Evolutionary conservation across 1,140 invertebrate genomes (phyloP).

Genomic region (Halyomorpha halys): DNA sequence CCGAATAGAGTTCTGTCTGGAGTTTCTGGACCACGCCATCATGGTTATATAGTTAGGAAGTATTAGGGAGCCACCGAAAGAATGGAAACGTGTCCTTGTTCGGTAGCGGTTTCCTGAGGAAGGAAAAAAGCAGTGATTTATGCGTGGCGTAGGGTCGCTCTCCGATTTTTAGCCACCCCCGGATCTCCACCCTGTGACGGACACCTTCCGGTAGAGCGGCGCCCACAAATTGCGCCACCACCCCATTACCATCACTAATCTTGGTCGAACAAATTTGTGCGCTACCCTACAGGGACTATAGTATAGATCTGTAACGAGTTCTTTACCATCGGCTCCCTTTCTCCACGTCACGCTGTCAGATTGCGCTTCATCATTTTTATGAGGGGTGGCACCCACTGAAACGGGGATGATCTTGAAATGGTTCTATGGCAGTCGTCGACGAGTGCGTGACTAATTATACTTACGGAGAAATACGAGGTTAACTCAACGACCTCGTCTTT

Average conservation of each 20-base stretch:
- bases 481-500: too few species aligned
- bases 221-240: slow-evolving; percentile 4
- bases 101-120: not conserved
- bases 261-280: not conserved
- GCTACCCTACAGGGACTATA: not conserved
- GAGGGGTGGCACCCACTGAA: too few species aligned
- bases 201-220: slow-evolving; percentile 1
- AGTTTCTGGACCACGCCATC: not conserved
- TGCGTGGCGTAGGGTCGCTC: slow-evolving; percentile 1
- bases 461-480: too few species aligned
- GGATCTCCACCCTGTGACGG: not conserved
- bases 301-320: slow-evolving; percentile 6
- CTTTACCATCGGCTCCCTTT: not conserved
- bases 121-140: slow-evolving; percentile 9
- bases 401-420: too few species aligned
- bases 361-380: too few species aligned
- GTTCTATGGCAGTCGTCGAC: too few species aligned
- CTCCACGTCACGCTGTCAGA: not conserved
- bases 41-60: not conserved
- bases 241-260: slow-evolving; percentile 11
- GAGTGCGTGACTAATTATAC: too few species aligned
- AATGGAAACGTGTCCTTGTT: not conserved
- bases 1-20: not conserved
- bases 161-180: slow-evolving; percentile 7
- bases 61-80: not conserved